Evolutionary conservation across 2,888 invertebrate species (phyloP).

Genomic region (Polymixis lichenea): DNA sequence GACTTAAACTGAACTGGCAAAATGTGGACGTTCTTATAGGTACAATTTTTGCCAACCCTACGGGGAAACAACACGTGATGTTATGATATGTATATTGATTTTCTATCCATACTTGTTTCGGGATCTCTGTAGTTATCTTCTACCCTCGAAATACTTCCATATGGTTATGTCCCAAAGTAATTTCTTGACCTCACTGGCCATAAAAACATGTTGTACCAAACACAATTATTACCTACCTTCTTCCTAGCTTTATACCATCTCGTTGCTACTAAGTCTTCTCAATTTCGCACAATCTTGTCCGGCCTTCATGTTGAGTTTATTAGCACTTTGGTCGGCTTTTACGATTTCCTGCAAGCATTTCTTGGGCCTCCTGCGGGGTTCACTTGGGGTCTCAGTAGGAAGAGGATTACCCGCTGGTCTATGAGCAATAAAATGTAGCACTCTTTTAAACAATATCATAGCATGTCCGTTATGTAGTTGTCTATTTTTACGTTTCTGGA

Average conservation of each 20-base stretch:
- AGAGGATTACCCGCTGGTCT: constrained; percentile 38
- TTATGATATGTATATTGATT: not conserved
- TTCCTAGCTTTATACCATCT: constrained; percentile 6
- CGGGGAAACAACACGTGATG: too few relatives aligned
- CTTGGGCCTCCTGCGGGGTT: constrained; percentile 45
- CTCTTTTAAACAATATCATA: constrained; percentile 17
- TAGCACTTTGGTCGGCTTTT: constrained; percentile 56
- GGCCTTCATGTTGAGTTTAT: constrained; percentile 54
- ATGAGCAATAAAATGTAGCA: constrained; percentile 24
- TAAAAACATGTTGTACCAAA: constrained; percentile 36
- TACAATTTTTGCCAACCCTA: too few relatives aligned
- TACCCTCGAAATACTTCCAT: not conserved
- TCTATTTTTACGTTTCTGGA: not conserved
- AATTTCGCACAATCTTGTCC: constrained; percentile 54
- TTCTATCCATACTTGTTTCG: not conserved
- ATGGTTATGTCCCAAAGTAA: not conserved
- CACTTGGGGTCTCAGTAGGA: constrained; percentile 28
- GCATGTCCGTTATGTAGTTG: not conserved
- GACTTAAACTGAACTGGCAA: too few relatives aligned
- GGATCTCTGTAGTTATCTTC: not conserved
- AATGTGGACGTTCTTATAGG: too few relatives aligned
- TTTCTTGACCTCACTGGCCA: constrained; percentile 5
- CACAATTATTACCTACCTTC: constrained; percentile 22
- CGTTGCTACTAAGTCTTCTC: constrained; percentile 35
- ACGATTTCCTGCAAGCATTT: constrained; percentile 54